A percentile compares a stretch with the other conserved stretches of the same genome.
Evolutionary conservation across 2,888 invertebrate species (phyloP).

Genomic region (Argyra leucocephala): DNA sequence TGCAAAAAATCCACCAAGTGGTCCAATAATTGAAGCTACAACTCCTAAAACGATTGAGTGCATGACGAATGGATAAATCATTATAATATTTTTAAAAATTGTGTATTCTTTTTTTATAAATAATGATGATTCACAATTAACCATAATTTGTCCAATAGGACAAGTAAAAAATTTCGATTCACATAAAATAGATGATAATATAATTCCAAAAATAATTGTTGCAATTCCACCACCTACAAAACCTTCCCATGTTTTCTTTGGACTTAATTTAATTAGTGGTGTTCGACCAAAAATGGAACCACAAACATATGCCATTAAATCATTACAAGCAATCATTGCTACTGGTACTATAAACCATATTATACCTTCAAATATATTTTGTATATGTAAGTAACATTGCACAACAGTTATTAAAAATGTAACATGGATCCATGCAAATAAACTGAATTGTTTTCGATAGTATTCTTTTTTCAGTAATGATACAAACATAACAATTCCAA

Average conservation of each 20-base stretch:
- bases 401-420: slow-evolving; percentile 89
- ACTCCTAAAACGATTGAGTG: slow-evolving; percentile 84
- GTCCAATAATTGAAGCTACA: slow-evolving; percentile 94
- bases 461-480: slow-evolving; percentile 90
- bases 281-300: slow-evolving; percentile 98
- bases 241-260: slow-evolving; percentile 99
- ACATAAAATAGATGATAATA: slow-evolving; percentile 75
- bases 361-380: slow-evolving; percentile 92
- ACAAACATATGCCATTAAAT: slow-evolving; percentile 97
- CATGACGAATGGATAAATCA: slow-evolving; percentile 78
- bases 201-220: slow-evolving; percentile 76
- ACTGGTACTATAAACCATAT: slow-evolving; percentile 94
- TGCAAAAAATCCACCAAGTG: slow-evolving; percentile 97
- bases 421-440: slow-evolving; percentile 97
- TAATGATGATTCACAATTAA: slow-evolving; percentile 83
- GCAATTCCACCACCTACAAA: slow-evolving; percentile 93
- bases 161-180: slow-evolving; percentile 88
- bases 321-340: slow-evolving; percentile 96
- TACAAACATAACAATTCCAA: slow-evolving; percentile 94
- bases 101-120: slow-evolving; percentile 75
- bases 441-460: slow-evolving; percentile 93
- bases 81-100: slow-evolving; percentile 32
- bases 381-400: slow-evolving; percentile 92
- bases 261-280: slow-evolving; percentile 90
- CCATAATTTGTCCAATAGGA: slow-evolving; percentile 71